Base-by-base conservation (phyloP, 2,113 vertebrate genomes). In the Chaetops frenatus region DNA sequence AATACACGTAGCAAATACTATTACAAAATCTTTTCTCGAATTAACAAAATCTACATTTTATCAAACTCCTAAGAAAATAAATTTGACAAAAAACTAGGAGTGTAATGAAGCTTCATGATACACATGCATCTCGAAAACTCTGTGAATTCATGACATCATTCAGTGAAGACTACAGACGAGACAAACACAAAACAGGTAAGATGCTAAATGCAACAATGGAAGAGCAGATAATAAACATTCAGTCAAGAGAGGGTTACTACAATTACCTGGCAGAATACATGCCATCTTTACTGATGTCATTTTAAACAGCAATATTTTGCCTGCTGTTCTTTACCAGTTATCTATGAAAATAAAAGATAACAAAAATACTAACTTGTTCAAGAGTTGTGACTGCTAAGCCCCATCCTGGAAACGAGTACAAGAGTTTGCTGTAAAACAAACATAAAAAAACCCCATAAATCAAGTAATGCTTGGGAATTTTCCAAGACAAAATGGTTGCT, bases 361-460 rank as follows among this genome's bases (percentile, higher is more conserved):
- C 8, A 88, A 81, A 95, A 88, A 77, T 56, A 97, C 98, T 95
- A 91, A 99, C 98, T 97, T 99, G 99, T 78, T 98, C 96, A 91
- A 99, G 98, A 62, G 97, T 97, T 47, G 99, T 99, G 86, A 99
- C 98, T 12, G 97, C 98, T 38, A 97, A 96, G 23, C 96, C 97
- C 99, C 99, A 99, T 72, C 99, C 99, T 45, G 98, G 78, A 93
- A 99, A 99, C 0, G 98, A 98, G 96, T 98, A 99, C 4, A 99
- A 86, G 86, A 99, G 97, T 95, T 99, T 99, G 97, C 99, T 99
- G 97, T n/a, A 95, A 86, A 92, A 92, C 15, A 95, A 95, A 86
- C 7, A 90, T 73, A 60, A 4, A 64, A 71, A 71, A 61, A 15
- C 7, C 0, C 0, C 33, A 58, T 24, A 48, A 79, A 66, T 64